phyloP scores from a whole-genome alignment of 1,140 invertebrate species.

The Sitobion miscanthi region DNA sequence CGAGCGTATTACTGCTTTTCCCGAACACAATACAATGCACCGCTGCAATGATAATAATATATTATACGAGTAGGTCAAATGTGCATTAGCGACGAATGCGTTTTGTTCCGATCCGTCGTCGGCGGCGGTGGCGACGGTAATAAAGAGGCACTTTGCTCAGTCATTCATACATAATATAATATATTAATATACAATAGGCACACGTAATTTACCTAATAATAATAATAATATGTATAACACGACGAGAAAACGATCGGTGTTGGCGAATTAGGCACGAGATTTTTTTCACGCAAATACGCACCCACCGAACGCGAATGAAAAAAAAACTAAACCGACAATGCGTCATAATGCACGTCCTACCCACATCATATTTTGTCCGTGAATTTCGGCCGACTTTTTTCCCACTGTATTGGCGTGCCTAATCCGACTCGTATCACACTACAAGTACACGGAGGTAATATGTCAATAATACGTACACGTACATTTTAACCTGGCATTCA shows the following conservation, averaged over 20 bases:
- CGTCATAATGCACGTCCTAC: background rate
- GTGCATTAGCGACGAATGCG: slow-evolving; percentile 6
- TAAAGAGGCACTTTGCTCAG: background rate
- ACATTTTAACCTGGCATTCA: background rate
- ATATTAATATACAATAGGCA: background rate
- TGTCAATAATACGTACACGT: no score
- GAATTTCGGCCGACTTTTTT: background rate
- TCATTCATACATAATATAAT: background rate
- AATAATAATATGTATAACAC: background rate
- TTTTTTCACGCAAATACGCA: background rate
- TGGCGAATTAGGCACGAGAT: background rate
- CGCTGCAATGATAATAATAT: background rate
- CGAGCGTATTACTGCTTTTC: background rate
- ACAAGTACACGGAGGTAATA: no score
- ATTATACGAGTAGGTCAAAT: background rate
- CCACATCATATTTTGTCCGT: background rate
- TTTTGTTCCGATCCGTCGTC: background rate
- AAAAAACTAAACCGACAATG: background rate
- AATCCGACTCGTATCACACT: background rate
- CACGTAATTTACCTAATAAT: background rate
- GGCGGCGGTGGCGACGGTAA: background rate
- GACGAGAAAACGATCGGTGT: background rate
- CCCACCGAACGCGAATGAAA: background rate
- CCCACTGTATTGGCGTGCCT: background rate
- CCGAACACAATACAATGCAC: background rate